Conservation (phyloP, 1,140 invertebrate species). For the Papilio polyxenes region DNA sequence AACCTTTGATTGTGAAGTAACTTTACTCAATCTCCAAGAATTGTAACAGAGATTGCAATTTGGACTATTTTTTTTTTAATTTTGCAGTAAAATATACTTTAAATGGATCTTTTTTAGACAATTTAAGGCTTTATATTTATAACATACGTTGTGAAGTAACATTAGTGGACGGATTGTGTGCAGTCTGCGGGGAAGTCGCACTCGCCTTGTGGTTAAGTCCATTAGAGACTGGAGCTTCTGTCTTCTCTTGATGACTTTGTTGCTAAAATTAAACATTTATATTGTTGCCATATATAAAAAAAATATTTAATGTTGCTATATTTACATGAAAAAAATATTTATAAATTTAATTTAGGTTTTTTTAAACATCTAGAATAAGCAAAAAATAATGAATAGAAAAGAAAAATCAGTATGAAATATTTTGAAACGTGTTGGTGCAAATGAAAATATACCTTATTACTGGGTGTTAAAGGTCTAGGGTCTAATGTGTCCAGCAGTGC, state of each 20-base stretch:
- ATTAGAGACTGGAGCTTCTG: slow-evolving; percentile 59
- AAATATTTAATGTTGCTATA: background rate
- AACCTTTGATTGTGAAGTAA: no score
- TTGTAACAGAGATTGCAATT: no score
- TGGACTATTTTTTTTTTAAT: no score
- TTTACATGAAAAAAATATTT: background rate
- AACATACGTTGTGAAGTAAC: slow-evolving; percentile 67
- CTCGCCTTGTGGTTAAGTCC: slow-evolving; percentile 57
- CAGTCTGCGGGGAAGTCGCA: slow-evolving; percentile 40
- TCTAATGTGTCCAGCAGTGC: slow-evolving; percentile 85
- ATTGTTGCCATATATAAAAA: background rate
- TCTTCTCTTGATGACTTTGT: slow-evolving; percentile 53
- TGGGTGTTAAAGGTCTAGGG: slow-evolving; percentile 66
- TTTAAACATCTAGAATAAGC: background rate
- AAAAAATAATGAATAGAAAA: background rate
- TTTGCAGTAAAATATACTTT: no score
- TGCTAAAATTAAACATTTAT: slow-evolving; percentile 34
- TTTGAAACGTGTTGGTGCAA: background rate
- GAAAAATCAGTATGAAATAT: background rate
- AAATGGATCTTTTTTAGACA: no score
- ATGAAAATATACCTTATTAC: slow-evolving; percentile 60
- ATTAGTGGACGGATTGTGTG: slow-evolving; percentile 62
- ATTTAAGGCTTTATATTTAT: no score
- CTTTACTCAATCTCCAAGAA: no score
- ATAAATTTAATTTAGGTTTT: no score